Evolutionary conservation across 2,797 vertebrate genomes (phyloP).

Genomic region (Botia kubotai): DNA sequence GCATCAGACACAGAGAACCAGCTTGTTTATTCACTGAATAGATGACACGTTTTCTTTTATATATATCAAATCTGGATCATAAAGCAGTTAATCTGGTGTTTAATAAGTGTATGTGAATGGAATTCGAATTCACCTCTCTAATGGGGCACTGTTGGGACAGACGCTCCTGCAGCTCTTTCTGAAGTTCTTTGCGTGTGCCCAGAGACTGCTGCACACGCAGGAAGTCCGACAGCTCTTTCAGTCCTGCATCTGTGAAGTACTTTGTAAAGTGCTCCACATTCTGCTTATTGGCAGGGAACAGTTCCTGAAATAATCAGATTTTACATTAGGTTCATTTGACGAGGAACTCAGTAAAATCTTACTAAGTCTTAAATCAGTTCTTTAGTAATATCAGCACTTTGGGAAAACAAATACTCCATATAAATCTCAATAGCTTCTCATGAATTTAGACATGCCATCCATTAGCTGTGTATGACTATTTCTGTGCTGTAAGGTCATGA

Average conservation of each 20-base stretch:
- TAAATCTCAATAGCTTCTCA: background rate
- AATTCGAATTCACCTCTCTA: slow-evolving; percentile 80
- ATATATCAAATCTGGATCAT: no score
- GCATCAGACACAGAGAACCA: background rate
- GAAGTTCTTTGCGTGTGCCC: slow-evolving; percentile 91
- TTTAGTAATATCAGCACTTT: background rate
- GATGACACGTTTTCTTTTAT: no score
- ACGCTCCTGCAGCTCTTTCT: slow-evolving; percentile 90
- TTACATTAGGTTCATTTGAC: background rate
- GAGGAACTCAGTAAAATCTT: background rate
- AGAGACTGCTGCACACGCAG: slow-evolving; percentile 87
- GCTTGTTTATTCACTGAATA: background rate
- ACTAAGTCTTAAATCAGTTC: no score
- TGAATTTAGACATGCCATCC: background rate
- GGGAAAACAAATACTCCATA: no score
- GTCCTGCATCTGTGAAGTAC: slow-evolving; percentile 89
- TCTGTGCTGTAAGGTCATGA: slow-evolving; percentile 15
- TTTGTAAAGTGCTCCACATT: slow-evolving; percentile 91
- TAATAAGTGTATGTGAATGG: background rate
- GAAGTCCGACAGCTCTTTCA: slow-evolving; percentile 91
- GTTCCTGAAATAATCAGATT: slow-evolving; percentile 76
- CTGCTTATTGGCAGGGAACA: slow-evolving; percentile 90
- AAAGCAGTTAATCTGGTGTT: background rate
- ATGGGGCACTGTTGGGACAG: slow-evolving; percentile 89
- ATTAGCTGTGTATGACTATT: background rate